A percentile compares a stretch with the other conserved stretches of the same genome.
Conservation (phyloP, 2,888 invertebrate genomes). For the Scaptomyza tumidula region DNA sequence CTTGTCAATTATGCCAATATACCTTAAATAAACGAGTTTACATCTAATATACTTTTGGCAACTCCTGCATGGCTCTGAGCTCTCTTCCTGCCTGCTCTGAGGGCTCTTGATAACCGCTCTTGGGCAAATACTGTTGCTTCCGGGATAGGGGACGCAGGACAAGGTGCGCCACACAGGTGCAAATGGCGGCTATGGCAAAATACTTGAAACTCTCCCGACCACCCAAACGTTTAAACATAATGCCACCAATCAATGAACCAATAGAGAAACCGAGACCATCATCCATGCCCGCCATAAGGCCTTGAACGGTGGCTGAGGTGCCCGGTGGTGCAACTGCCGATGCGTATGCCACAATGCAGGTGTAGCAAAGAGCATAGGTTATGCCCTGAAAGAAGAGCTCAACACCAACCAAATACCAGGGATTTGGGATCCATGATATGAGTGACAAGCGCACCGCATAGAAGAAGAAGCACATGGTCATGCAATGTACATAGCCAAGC, state of each 20-base stretch:
- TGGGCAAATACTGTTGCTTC: slow-evolving; percentile 81
- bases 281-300: slow-evolving; percentile 94
- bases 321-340: slow-evolving; percentile 89
- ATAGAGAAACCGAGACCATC: slow-evolving; percentile 92
- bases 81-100: slow-evolving; percentile 63
- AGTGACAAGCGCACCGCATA: slow-evolving; percentile 90
- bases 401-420: slow-evolving; percentile 92
- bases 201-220: slow-evolving; percentile 86
- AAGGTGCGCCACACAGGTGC: slow-evolving; percentile 83
- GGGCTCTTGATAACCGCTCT: slow-evolving; percentile 74
- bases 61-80: slow-evolving; percentile 35
- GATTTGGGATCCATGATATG: slow-evolving; percentile 90
- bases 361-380: slow-evolving; percentile 93
- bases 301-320: slow-evolving; percentile 93
- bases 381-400: slow-evolving; percentile 94
- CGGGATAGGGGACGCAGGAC: slow-evolving; percentile 81
- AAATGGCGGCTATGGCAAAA: slow-evolving; percentile 82
- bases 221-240: slow-evolving; percentile 88
- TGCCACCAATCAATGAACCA: slow-evolving; percentile 90
- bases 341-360: slow-evolving; percentile 91
- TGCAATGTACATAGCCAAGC: slow-evolving; percentile 90
- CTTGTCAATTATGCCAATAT: background rate
- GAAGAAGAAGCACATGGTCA: slow-evolving; percentile 91
- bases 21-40: background rate
- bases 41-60: slow-evolving; percentile 51